Evolutionary conservation across 2,113 vertebrate species (phyloP).

Genomic region (Pholis gunnellus): DNA sequence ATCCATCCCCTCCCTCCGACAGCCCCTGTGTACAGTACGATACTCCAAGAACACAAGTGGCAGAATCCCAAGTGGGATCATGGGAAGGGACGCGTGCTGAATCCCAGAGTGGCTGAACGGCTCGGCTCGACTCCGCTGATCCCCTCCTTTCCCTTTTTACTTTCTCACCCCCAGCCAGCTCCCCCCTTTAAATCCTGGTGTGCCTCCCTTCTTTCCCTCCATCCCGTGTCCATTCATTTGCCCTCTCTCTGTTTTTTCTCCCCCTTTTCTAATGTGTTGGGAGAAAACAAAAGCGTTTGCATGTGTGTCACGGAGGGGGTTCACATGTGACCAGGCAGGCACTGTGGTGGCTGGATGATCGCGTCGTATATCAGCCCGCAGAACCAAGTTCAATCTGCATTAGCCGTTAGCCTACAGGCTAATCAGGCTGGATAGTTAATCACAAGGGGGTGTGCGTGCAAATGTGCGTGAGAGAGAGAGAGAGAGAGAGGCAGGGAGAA

Average conservation of each 20-base stretch:
- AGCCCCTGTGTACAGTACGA: slow-evolving; percentile 49
- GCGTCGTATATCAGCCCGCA: slow-evolving; percentile 12
- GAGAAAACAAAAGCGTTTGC: slow-evolving; percentile 30
- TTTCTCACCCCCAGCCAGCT: slow-evolving; percentile 25
- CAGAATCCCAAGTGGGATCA: slow-evolving; percentile 69
- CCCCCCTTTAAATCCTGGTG: slow-evolving; percentile 44
- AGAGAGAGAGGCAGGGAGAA: slow-evolving; percentile 16
- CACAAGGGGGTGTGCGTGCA: slow-evolving; percentile 9
- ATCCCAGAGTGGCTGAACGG: slow-evolving; percentile 55
- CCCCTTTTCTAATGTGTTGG: slow-evolving; percentile 14
- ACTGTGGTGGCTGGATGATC: not conserved
- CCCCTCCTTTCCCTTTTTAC: slow-evolving; percentile 35
- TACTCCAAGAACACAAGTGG: slow-evolving; percentile 59
- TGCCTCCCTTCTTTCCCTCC: slow-evolving; percentile 28
- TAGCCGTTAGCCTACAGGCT: slow-evolving; percentile 20
- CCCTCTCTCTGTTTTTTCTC: not conserved
- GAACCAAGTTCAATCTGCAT: slow-evolving; percentile 37
- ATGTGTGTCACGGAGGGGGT: slow-evolving; percentile 31
- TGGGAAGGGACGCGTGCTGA: slow-evolving; percentile 45
- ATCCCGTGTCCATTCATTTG: slow-evolving; percentile 43
- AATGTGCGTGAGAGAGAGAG: slow-evolving; percentile 1
- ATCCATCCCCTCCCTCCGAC: slow-evolving; percentile 45
- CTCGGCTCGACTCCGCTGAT: slow-evolving; percentile 40
- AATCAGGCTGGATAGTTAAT: slow-evolving; percentile 36
- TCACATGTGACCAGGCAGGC: slow-evolving; percentile 14